phyloP scores from a whole-genome alignment of 92 coral and sea anemone genomes.

The Palythoa caribaeorum region DNA sequence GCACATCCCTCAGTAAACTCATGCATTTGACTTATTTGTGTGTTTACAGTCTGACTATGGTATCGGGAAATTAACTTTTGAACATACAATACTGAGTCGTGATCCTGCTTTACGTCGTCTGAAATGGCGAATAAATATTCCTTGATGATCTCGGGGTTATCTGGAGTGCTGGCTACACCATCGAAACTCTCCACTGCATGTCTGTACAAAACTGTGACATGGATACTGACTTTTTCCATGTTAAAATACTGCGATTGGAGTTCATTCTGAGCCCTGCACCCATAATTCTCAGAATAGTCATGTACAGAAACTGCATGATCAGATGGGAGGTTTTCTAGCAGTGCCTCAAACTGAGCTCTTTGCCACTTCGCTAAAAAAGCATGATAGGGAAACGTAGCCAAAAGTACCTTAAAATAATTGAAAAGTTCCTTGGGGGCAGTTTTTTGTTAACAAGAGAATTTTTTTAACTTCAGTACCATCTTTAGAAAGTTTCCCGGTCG shows the following conservation, averaged over 20 bases:
- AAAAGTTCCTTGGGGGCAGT: constrained; percentile 23
- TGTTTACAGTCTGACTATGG: not conserved
- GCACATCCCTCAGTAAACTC: constrained; percentile 19
- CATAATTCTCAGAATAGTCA: constrained; percentile 1
- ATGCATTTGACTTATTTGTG: not conserved
- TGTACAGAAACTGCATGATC: constrained; percentile 7
- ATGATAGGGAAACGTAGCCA: constrained; percentile 2
- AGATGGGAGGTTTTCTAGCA: not conserved
- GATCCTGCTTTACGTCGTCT: constrained; percentile 27
- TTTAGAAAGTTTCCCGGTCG: constrained; percentile 27
- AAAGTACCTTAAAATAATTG: not conserved
- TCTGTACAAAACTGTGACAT: constrained; percentile 3
- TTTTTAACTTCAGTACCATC: constrained; percentile 52
- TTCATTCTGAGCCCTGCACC: constrained; percentile 9
- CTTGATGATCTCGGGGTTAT: constrained; percentile 3
- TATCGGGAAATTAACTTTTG: not conserved
- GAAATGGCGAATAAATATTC: constrained; percentile 13
- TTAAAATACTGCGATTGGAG: constrained; percentile 22
- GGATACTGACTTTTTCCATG: constrained; percentile 25
- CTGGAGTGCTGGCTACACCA: constrained; percentile 5
- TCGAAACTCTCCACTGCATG: constrained; percentile 1
- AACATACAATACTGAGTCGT: constrained; percentile 4
- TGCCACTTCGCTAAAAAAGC: constrained; percentile 47
- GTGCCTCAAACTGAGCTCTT: constrained; percentile 32
- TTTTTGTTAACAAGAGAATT: constrained; percentile 38